These are phyloP conservation scores for Melanchra persicariae DNA, from an alignment of 2,888 invertebrate genomes.

Conservation along the genomic window DNA sequence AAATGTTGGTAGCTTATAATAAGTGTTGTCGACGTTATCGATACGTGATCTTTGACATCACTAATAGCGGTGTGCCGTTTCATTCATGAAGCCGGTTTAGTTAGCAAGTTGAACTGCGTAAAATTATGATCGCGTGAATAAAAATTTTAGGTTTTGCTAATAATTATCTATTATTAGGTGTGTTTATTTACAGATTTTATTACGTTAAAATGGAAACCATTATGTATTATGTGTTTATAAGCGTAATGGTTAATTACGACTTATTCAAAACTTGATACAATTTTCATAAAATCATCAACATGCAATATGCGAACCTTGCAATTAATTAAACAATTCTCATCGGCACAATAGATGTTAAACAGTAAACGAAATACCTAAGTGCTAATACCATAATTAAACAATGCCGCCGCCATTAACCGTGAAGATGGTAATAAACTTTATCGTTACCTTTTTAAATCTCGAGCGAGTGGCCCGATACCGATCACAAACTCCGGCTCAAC, in stretches of 20 bases:
- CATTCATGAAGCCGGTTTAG: conserved; percentile 71
- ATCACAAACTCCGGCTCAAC: conserved; percentile 86
- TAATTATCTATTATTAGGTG: conserved; percentile 33
- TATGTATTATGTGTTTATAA: background rate
- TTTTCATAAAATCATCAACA: conserved; percentile 41
- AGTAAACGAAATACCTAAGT: conserved; percentile 68
- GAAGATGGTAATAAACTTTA: conserved; percentile 82
- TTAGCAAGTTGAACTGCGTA: conserved; percentile 63
- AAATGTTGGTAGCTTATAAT: background rate
- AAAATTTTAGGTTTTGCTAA: conserved; percentile 35
- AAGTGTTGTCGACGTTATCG: conserved; percentile 52
- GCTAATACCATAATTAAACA: conserved; percentile 73
- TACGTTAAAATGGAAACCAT: background rate
- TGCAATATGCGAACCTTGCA: conserved; percentile 25
- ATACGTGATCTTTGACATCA: conserved; percentile 69
- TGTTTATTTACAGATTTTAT: conserved; percentile 18
- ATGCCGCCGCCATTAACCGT: conserved; percentile 72
- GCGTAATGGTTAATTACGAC: background rate
- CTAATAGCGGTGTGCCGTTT: conserved; percentile 66
- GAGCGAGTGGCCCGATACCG: conserved; percentile 86
- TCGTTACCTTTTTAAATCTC: conserved; percentile 83
- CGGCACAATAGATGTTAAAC: conserved; percentile 58
- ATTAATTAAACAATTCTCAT: conserved; percentile 47
- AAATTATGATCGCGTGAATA: conserved; percentile 44
- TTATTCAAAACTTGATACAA: conserved; percentile 13